Evolutionary conservation across 2,797 vertebrate genomes (phyloP).

Genomic region (Podarcis lilfordi): DNA sequence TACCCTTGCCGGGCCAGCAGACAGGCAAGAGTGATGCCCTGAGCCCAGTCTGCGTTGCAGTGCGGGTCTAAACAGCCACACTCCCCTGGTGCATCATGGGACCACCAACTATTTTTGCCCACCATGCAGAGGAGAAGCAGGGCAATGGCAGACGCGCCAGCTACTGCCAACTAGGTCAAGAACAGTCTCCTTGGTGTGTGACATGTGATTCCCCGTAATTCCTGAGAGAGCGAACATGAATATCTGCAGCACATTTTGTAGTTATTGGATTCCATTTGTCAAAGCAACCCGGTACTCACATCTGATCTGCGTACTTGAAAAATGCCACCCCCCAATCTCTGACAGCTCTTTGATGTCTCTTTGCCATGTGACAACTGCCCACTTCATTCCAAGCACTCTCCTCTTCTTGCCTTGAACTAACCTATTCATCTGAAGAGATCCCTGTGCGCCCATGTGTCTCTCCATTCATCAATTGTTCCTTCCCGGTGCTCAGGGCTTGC

Average conservation of each 20-base stretch:
- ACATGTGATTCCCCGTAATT: not conserved
- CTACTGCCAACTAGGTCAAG: not conserved
- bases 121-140: not conserved
- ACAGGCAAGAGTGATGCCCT: too few relatives aligned
- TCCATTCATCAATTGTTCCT: not conserved
- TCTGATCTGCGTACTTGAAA: slow-evolving; percentile 4
- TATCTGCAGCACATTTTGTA: not conserved
- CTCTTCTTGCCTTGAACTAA: slow-evolving; percentile 12
- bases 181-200: not conserved
- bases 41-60: not conserved
- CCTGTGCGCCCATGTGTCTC: not conserved
- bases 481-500: not conserved
- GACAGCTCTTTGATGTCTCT: not conserved
- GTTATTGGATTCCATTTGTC: slow-evolving; percentile 11
- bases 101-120: not conserved
- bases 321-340: not conserved
- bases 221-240: not conserved
- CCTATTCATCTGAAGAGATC: slow-evolving; percentile 17
- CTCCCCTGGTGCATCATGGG: not conserved
- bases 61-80: not conserved
- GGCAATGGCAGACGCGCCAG: not conserved
- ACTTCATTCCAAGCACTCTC: slow-evolving; percentile 20
- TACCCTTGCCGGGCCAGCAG: not conserved
- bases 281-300: not conserved
- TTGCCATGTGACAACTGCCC: slow-evolving; percentile 9